Conservation (phyloP, 2,797 vertebrate genomes). For the Lophura swinhoii region DNA sequence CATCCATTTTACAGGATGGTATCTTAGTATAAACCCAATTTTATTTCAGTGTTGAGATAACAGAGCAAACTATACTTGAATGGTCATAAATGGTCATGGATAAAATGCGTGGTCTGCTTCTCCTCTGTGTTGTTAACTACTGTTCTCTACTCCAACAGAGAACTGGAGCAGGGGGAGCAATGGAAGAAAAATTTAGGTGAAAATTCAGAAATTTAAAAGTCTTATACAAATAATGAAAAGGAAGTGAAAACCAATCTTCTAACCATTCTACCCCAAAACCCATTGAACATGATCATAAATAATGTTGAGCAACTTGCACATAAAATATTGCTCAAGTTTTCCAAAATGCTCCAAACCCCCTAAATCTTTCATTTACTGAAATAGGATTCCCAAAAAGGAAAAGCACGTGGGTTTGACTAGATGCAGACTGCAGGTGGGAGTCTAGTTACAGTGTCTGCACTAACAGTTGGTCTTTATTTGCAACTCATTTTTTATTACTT, state of each 20-base stretch:
- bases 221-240: not conserved
- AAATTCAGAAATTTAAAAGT: not conserved
- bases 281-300: not conserved
- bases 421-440: not conserved
- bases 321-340: not conserved
- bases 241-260: not conserved
- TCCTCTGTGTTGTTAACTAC: not conserved
- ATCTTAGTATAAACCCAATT: not conserved
- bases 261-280: not conserved
- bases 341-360: not conserved
- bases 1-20: not conserved
- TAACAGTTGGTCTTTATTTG: slow-evolving; percentile 10
- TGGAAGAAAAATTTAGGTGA: not conserved
- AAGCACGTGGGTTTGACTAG: not conserved
- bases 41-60: not conserved
- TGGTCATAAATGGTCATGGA: not conserved
- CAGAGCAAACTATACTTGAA: not conserved
- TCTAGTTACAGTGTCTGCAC: not conserved
- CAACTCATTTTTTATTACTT: not conserved
- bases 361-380: not conserved
- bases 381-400: not conserved
- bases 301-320: not conserved
- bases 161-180: not conserved
- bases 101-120: not conserved
- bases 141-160: not conserved